Conservation (phyloP, 2,888 invertebrate species). For the Caradrina kadenii region DNA sequence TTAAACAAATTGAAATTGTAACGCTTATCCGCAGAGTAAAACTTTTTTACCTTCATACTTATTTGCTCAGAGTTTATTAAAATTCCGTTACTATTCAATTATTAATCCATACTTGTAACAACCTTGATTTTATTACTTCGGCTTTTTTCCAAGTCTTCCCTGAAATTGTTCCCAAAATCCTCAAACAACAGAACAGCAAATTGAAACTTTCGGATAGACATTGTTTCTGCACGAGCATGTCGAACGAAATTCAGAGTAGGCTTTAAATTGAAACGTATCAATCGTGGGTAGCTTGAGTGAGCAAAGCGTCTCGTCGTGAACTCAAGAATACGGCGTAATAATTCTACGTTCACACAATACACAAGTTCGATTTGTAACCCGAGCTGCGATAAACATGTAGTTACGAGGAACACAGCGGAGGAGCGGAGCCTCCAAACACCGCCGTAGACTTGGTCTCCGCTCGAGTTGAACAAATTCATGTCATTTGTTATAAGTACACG, state of each 20-base stretch:
- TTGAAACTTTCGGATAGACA: conserved; percentile 9
- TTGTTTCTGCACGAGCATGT: conserved; percentile 30
- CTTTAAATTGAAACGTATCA: conserved; percentile 63
- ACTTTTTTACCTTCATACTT: conserved; percentile 20
- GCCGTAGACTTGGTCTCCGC: conserved; percentile 72
- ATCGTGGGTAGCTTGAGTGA: conserved; percentile 60
- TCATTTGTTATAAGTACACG: conserved; percentile 79
- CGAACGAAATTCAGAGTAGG: conserved; percentile 53
- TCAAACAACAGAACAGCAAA: conserved; percentile 14
- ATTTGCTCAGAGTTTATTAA: conserved; percentile 35
- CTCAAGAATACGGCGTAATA: conserved; percentile 68
- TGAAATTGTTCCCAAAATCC: conserved; percentile 7
- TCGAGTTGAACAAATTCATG: conserved; percentile 80
- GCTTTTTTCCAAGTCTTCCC: conserved; percentile 4
- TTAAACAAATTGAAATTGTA: conserved; percentile 47
- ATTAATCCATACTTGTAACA: conserved; percentile 28
- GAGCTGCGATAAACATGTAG: conserved; percentile 76
- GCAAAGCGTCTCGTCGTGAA: conserved; percentile 62
- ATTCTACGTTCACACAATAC: conserved; percentile 71
- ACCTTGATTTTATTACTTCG: conserved; percentile 7
- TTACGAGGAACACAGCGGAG: conserved; percentile 66
- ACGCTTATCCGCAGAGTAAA: conserved; percentile 19
- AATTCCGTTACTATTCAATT: conserved; percentile 44
- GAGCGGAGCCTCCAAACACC: conserved; percentile 60
- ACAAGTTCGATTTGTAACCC: conserved; percentile 75